These are phyloP conservation scores for Phania funesta DNA, from an alignment of 2,888 invertebrate genomes.

Conservation along the genomic window DNA sequence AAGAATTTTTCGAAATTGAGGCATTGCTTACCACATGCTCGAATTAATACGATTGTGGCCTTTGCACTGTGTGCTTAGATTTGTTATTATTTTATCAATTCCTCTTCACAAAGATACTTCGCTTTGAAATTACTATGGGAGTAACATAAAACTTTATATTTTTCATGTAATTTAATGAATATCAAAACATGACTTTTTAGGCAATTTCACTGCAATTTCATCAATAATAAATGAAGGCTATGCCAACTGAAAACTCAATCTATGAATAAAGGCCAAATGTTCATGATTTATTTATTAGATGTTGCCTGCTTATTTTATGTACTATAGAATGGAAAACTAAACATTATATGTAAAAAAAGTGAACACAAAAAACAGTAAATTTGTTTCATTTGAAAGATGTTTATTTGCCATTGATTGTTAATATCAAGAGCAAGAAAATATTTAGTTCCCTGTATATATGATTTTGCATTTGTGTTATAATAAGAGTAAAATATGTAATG, in stretches of 20 bases:
- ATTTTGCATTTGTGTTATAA: too few relatives aligned
- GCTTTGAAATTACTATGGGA: neutral
- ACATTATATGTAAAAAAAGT: neutral
- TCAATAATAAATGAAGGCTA: conserved; percentile 47
- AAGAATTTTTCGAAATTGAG: conserved; percentile 15
- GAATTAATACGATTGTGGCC: conserved; percentile 20
- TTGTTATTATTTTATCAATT: neutral
- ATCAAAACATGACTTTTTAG: conserved; percentile 37
- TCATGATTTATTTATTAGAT: neutral
- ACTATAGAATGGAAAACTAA: too few relatives aligned
- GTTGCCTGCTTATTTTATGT: neutral
- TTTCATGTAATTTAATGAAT: conserved; percentile 59
- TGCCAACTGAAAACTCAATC: conserved; percentile 31
- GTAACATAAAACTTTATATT: conserved; percentile 55
- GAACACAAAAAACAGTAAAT: neutral
- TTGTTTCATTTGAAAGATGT: neutral
- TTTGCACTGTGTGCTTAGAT: neutral
- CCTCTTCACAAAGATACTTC: neutral
- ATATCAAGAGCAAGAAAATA: too few relatives aligned
- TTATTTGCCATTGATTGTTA: too few relatives aligned
- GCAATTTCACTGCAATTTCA: conserved; percentile 3
- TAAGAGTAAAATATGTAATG: too few relatives aligned
- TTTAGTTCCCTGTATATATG: too few relatives aligned
- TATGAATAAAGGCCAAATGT: conserved; percentile 38
- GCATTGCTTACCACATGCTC: neutral